Percentiles rank a stretch among this genome's conserved stretches.
Evolutionary conservation across 2,113 vertebrate genomes (phyloP).

Genomic region (Periophthalmus modestus): DNA sequence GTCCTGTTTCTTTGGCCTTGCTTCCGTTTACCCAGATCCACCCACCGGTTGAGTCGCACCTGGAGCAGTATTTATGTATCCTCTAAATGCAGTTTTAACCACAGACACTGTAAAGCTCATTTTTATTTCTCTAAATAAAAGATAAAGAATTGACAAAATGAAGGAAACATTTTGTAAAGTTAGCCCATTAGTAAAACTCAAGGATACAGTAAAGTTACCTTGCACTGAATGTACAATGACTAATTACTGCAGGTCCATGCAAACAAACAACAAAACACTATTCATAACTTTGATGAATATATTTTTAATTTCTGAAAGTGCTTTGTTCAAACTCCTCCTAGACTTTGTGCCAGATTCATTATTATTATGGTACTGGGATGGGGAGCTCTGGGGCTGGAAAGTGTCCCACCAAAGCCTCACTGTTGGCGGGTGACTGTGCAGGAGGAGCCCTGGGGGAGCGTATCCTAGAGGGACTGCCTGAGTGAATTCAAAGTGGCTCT

Average conservation of each 20-base stretch:
- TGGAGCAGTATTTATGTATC: no score
- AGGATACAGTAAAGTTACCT: not conserved
- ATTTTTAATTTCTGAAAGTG: constrained; percentile 13
- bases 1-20: no score
- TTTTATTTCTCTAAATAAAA: not conserved
- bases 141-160: not conserved
- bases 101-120: no score
- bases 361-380: constrained; percentile 30
- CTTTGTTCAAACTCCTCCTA: not conserved
- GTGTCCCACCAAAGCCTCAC: constrained; percentile 26
- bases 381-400: constrained; percentile 35
- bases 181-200: not conserved
- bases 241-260: not conserved
- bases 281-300: constrained; percentile 12
- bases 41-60: no score
- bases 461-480: constrained; percentile 17
- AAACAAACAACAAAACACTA: constrained; percentile 11
- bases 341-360: constrained; percentile 41
- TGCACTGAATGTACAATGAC: not conserved
- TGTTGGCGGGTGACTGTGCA: constrained; percentile 36
- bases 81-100: no score
- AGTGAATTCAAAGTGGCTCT: constrained; percentile 13
- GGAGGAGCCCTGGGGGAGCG: constrained; percentile 19
- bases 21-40: no score
- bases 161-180: not conserved